Conservation (phyloP, 35 echinoderm and acorn worm genomes). For the Lytechinus pictus region DNA sequence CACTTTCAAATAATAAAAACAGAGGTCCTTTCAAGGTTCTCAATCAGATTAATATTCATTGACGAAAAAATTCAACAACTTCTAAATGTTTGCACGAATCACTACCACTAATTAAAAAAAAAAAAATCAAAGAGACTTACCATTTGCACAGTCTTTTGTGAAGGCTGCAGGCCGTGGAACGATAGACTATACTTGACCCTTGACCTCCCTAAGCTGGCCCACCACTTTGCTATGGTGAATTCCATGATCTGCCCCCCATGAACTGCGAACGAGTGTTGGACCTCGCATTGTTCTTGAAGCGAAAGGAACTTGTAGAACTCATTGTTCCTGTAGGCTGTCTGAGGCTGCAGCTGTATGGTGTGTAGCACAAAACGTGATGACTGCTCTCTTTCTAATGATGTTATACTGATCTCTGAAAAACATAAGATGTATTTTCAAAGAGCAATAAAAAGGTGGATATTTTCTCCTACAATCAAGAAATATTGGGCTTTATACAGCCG, state of each 20-base stretch:
- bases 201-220: slow-evolving; percentile 82
- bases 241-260: slow-evolving; percentile 70
- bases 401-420: slow-evolving; percentile 73
- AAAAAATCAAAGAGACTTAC: slow-evolving; percentile 32
- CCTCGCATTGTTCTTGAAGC: slow-evolving; percentile 62
- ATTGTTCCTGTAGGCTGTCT: slow-evolving; percentile 87
- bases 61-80: too few relatives aligned
- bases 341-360: slow-evolving; percentile 83
- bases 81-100: too few relatives aligned
- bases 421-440: background rate
- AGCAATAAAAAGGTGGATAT: too few relatives aligned
- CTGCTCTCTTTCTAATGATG: slow-evolving; percentile 71
- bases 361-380: slow-evolving; percentile 82
- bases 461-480: too few relatives aligned
- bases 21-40: too few relatives aligned
- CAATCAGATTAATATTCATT: too few relatives aligned
- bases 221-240: slow-evolving; percentile 89
- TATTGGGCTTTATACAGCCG: too few relatives aligned
- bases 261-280: slow-evolving; percentile 76
- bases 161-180: slow-evolving; percentile 85
- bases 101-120: too few relatives aligned
- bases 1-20: too few relatives aligned
- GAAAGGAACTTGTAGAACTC: slow-evolving; percentile 97
- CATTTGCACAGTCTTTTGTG: slow-evolving; percentile 76
- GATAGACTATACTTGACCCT: slow-evolving; percentile 77